Evolutionary conservation across 2,113 vertebrate genomes (phyloP).

Genomic region (Festucalex cinctus): DNA sequence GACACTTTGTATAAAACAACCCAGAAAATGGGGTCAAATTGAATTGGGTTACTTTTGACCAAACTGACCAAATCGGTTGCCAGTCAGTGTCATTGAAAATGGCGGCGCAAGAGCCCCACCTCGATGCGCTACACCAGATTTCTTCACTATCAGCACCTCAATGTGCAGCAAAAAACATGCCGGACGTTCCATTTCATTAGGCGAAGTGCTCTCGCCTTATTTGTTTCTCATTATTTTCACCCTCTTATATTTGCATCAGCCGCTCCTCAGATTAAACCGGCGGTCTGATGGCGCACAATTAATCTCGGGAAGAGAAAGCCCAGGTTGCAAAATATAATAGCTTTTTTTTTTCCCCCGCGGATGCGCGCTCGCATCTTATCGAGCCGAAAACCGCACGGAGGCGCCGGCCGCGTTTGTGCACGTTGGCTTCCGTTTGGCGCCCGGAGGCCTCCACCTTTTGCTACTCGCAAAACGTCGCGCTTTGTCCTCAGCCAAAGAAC

Average conservation of each 20-base stretch:
- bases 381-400: conserved; percentile 26
- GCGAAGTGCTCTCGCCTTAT: conserved; percentile 47
- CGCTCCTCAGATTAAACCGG: conserved; percentile 56
- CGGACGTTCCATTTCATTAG: conserved; percentile 50
- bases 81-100: conserved; percentile 15
- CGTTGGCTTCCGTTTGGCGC: conserved; percentile 7
- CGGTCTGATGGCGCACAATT: conserved; percentile 31
- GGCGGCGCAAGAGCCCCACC: neutral
- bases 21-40: no score
- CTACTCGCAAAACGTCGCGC: conserved; percentile 52
- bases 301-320: conserved; percentile 37
- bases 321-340: conserved; percentile 33
- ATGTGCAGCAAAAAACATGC: neutral
- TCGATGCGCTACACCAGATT: neutral
- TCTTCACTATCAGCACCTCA: neutral
- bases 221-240: conserved; percentile 52
- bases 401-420: conserved; percentile 27
- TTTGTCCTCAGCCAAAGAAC: conserved; percentile 58
- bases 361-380: conserved; percentile 45
- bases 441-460: conserved; percentile 13
- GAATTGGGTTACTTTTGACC: no score
- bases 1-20: no score
- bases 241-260: conserved; percentile 40
- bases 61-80: no score
- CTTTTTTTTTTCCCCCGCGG: conserved; percentile 24